Conservation (phyloP, 1,140 invertebrate genomes). For the Scaptomyza hsui region DNA sequence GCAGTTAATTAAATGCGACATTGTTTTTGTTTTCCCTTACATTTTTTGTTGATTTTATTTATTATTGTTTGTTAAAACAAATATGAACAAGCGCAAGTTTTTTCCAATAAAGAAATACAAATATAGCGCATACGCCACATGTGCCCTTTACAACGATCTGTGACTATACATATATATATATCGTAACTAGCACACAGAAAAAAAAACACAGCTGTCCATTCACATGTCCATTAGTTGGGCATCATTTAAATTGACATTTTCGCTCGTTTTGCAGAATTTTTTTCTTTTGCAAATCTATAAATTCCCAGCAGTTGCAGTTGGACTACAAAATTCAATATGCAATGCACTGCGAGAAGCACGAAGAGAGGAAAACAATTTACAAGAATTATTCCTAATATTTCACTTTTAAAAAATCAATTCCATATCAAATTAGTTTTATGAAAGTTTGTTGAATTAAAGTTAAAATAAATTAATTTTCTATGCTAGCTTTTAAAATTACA, state of each 20-base stretch:
- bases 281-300: conserved; percentile 44
- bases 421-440: too few relatives aligned
- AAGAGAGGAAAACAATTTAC: neutral
- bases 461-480: too few relatives aligned
- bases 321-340: conserved; percentile 29
- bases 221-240: conserved; percentile 65
- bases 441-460: too few relatives aligned
- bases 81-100: conserved; percentile 59
- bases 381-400: too few relatives aligned
- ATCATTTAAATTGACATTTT: conserved; percentile 75
- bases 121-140: conserved; percentile 40
- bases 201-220: conserved; percentile 52
- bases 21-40: too few relatives aligned
- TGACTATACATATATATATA: conserved; percentile 13
- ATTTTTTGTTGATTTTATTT: conserved; percentile 31
- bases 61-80: conserved; percentile 42
- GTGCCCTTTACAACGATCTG: conserved; percentile 35
- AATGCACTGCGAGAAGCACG: conserved; percentile 2
- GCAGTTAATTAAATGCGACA: conserved; percentile 29
- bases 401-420: too few relatives aligned
- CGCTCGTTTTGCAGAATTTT: conserved; percentile 14
- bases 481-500: too few relatives aligned
- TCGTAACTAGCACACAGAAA: conserved; percentile 3
- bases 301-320: conserved; percentile 33
- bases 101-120: neutral